These are phyloP conservation scores for Bombus sibiricus DNA, from an alignment of 1,140 invertebrate species.

Conservation along the genomic window DNA sequence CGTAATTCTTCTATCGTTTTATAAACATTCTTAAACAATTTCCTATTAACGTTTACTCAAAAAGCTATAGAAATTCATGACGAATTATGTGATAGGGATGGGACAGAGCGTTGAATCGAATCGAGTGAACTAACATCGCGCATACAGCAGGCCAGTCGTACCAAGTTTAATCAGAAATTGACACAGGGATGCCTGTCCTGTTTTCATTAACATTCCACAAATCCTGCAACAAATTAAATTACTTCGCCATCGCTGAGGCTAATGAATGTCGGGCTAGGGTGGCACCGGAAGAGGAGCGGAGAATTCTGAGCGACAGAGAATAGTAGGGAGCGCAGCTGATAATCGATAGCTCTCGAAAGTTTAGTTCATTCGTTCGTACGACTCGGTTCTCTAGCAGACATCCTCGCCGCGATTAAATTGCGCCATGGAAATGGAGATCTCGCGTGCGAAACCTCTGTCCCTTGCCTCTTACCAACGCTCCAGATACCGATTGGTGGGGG, in stretches of 20 bases:
- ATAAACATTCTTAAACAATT: neutral
- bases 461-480: neutral
- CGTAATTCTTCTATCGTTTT: no score
- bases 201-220: constrained; percentile 82
- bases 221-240: constrained; percentile 82
- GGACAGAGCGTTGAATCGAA: constrained; percentile 5
- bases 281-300: constrained; percentile 51
- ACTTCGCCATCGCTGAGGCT: constrained; percentile 78
- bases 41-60: neutral
- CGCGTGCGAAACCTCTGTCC: constrained; percentile 25
- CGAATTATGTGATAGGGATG: neutral
- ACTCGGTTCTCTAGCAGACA: constrained; percentile 35
- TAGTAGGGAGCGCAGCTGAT: constrained; percentile 58
- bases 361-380: constrained; percentile 59
- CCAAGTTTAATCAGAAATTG: constrained; percentile 75
- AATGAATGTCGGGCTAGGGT: constrained; percentile 73
- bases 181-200: constrained; percentile 72
- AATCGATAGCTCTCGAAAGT: constrained; percentile 77
- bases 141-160: constrained; percentile 12
- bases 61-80: neutral
- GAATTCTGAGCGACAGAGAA: constrained; percentile 60
- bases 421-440: constrained; percentile 32
- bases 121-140: constrained; percentile 1
- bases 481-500: neutral
- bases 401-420: constrained; percentile 36